A percentile compares a stretch with the other conserved stretches of the same genome.
These are phyloP conservation scores for Procambarus clarkii DNA, from an alignment of 1,140 invertebrate genomes.

Conservation along the genomic window DNA sequence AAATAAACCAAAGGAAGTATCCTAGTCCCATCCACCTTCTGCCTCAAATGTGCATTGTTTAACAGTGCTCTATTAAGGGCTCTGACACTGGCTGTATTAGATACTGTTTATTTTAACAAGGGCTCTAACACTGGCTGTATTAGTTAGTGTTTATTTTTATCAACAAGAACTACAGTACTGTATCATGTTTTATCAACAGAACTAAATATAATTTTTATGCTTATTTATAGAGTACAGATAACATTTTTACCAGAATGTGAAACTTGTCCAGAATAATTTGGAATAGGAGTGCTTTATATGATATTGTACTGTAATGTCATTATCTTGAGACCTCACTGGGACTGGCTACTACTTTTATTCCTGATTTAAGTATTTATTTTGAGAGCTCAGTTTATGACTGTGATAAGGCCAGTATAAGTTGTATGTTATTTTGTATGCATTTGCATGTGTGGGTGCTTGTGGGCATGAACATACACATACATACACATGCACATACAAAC, in stretches of 20 bases:
- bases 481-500: not conserved
- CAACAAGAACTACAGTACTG: too few species aligned
- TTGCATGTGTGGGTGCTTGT: not conserved
- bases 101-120: not conserved
- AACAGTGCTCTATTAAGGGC: not conserved
- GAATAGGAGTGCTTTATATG: not conserved
- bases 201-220: not conserved
- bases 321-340: not conserved
- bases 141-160: too few species aligned
- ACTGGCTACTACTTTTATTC: not conserved
- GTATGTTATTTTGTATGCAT: not conserved
- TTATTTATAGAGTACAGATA: not conserved
- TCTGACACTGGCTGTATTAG: not conserved
- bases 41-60: slow-evolving; percentile 31
- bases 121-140: not conserved
- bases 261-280: slow-evolving; percentile 10
- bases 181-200: too few species aligned
- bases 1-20: slow-evolving; percentile 43
- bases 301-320: not conserved
- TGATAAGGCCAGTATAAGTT: not conserved
- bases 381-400: not conserved
- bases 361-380: not conserved
- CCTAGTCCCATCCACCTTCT: slow-evolving; percentile 42
- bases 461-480: not conserved
- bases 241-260: not conserved